phyloP scores from a whole-genome alignment of 2,113 vertebrate genomes.

The Odocoileus virginianus region DNA sequence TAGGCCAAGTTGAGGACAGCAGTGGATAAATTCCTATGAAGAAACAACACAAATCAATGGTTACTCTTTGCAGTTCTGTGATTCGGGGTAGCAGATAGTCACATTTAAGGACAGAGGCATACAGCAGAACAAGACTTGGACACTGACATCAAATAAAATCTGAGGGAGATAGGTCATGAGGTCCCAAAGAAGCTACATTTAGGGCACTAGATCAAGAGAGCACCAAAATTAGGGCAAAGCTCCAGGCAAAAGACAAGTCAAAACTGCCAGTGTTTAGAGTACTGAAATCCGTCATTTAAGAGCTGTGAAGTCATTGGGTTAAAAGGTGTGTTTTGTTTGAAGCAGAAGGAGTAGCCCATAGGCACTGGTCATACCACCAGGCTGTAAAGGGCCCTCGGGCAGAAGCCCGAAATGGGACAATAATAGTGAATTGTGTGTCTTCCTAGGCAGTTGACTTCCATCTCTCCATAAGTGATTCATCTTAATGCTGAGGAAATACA shows the following conservation, averaged over 20 bases:
- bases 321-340: background rate
- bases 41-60: background rate
- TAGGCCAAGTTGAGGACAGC: background rate
- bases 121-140: background rate
- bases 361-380: background rate
- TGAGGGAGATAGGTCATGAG: background rate
- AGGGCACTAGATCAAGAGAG: background rate
- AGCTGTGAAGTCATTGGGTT: background rate
- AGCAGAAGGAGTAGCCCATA: background rate
- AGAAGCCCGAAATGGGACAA: background rate
- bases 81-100: background rate
- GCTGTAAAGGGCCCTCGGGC: background rate
- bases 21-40: background rate
- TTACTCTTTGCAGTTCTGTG: slow-evolving; percentile 1
- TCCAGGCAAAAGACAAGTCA: background rate
- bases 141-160: background rate
- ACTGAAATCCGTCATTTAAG: background rate
- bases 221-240: background rate
- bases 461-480: background rate
- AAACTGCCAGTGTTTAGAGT: background rate
- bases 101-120: background rate
- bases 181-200: background rate
- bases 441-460: background rate
- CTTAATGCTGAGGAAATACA: background rate
- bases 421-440: background rate